A percentile compares a stretch with the other conserved stretches of the same genome.
Conservation (phyloP, 2,888 invertebrate genomes). For the Apoda limacodes region DNA sequence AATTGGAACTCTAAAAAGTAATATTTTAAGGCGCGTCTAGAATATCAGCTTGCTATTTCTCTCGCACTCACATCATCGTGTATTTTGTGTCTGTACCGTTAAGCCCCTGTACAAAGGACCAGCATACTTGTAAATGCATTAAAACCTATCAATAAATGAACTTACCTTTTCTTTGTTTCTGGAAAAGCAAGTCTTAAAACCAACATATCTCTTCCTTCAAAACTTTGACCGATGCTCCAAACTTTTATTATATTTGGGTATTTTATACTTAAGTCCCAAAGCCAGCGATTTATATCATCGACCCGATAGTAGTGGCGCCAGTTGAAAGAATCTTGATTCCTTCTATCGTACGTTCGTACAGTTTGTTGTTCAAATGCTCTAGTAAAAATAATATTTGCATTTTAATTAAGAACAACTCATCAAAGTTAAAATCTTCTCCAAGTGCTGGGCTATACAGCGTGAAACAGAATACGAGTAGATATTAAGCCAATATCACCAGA, state of each 20-base stretch:
- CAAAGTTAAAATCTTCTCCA: too few relatives aligned
- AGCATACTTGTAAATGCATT: slow-evolving; percentile 18
- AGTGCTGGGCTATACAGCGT: too few relatives aligned
- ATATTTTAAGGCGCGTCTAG: too few relatives aligned
- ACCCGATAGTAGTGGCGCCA: slow-evolving; percentile 71
- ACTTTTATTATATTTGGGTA: slow-evolving; percentile 51
- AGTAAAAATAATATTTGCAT: too few relatives aligned
- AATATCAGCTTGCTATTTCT: too few relatives aligned
- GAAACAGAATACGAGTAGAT: too few relatives aligned
- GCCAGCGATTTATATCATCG: slow-evolving; percentile 70
- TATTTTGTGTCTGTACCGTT: slow-evolving; percentile 1
- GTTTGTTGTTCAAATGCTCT: slow-evolving; percentile 45
- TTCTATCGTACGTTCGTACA: slow-evolving; percentile 37
- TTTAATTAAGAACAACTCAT: too few relatives aligned
- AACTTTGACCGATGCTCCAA: slow-evolving; percentile 41
- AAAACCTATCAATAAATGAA: too few relatives aligned
- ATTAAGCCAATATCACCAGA: too few relatives aligned
- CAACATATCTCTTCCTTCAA: slow-evolving; percentile 43
- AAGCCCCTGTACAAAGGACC: background rate
- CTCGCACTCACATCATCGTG: too few relatives aligned
- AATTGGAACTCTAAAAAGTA: too few relatives aligned
- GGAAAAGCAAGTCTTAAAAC: slow-evolving; percentile 26
- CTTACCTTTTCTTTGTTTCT: slow-evolving; percentile 20
- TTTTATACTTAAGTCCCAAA: slow-evolving; percentile 47
- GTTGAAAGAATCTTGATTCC: slow-evolving; percentile 39